Percentiles rank a stretch among this genome's conserved stretches.
Evolutionary conservation across 53 echinoderm and acorn worm species (phyloP).

Genomic region (Henricia sp.): DNA sequence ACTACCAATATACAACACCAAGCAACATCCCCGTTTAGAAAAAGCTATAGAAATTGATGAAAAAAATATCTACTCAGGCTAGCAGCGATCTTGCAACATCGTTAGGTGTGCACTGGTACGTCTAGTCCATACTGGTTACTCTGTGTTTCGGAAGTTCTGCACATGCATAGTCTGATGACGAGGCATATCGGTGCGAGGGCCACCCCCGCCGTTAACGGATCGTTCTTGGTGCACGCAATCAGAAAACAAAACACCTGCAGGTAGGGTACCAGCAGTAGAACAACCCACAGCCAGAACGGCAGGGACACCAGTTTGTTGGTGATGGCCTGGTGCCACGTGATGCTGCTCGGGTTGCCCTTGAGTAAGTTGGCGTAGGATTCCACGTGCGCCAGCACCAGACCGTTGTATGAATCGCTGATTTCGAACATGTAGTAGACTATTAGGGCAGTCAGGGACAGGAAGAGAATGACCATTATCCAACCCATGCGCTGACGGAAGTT

Average conservation of each 20-base stretch:
- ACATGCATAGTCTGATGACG: constrained; percentile 29
- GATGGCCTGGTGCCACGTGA: constrained; percentile 76
- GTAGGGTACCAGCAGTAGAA: constrained; percentile 84
- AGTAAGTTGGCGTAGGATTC: constrained; percentile 75
- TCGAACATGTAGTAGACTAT: constrained; percentile 93
- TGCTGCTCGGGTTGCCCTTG: constrained; percentile 70
- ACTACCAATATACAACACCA: too few species aligned
- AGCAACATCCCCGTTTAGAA: too few species aligned
- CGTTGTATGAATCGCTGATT: constrained; percentile 95
- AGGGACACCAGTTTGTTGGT: constrained; percentile 76
- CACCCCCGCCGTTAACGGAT: constrained; percentile 75
- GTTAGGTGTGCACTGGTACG: constrained; percentile 41
- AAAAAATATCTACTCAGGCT: too few species aligned
- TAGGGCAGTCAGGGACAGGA: constrained; percentile 70
- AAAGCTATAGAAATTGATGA: too few species aligned
- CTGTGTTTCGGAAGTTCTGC: not conserved
- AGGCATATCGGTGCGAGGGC: constrained; percentile 59
- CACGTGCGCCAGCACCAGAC: constrained; percentile 77
- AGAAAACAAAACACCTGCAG: constrained; percentile 94
- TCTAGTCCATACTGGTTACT: constrained; percentile 41
- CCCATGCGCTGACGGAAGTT: constrained; percentile 91
- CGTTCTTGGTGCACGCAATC: constrained; percentile 91
- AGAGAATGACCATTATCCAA: constrained; percentile 83
- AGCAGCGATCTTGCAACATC: too few species aligned
- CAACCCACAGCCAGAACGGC: constrained; percentile 91